These are phyloP conservation scores for Bungarus multicinctus DNA, from an alignment of 2,113 vertebrate genomes.

Conservation along the genomic window DNA sequence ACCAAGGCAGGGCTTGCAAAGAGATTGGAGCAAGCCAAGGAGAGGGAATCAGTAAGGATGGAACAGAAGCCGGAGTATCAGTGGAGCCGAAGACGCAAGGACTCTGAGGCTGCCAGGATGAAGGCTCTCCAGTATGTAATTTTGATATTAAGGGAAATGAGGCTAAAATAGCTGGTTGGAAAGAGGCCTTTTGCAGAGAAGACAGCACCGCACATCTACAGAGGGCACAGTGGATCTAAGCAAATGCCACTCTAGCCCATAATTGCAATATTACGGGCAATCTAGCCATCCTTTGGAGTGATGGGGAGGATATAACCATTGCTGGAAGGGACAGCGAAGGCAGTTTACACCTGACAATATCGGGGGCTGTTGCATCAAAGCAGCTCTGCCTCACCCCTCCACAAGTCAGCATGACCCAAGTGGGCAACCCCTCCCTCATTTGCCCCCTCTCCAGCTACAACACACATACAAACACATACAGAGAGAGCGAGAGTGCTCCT, in stretches of 20 bases:
- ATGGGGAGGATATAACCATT: neutral
- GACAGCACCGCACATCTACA: neutral
- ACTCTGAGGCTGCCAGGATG: neutral
- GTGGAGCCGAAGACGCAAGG: neutral
- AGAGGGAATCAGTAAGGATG: neutral
- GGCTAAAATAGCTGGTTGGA: neutral
- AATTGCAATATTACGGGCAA: constrained; percentile 1
- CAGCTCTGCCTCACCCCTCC: neutral
- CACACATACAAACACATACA: neutral
- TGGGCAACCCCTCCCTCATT: neutral
- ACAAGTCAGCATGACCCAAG: neutral
- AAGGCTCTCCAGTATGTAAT: neutral
- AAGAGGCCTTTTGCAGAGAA: neutral
- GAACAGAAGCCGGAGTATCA: neutral
- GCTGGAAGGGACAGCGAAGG: neutral
- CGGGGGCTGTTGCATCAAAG: neutral
- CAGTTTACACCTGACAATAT: neutral
- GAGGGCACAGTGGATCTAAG: constrained; percentile 3
- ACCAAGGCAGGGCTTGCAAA: neutral
- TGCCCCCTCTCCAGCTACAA: neutral
- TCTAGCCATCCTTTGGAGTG: neutral
- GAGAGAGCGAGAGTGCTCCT: neutral
- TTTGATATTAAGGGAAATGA: constrained; percentile 1
- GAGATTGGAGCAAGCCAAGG: too few species aligned
- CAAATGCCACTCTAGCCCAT: neutral